phyloP scores from a whole-genome alignment of 35 echinoderm and acorn worm species.

The Anneissia japonica region DNA sequence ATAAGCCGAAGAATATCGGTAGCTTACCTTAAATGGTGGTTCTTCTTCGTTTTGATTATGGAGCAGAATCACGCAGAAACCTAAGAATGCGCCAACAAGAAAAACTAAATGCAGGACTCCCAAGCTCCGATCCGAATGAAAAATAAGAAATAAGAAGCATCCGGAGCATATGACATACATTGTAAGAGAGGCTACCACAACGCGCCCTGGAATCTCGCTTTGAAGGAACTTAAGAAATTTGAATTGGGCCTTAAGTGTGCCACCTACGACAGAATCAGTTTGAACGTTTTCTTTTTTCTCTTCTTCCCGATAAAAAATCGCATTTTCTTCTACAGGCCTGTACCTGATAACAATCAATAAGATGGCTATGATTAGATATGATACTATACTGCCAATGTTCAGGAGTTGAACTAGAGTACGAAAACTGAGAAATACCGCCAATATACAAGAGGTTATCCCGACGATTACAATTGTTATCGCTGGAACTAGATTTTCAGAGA shows the following conservation, averaged over 20 bases:
- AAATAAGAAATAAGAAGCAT: background rate
- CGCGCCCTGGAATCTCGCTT: background rate
- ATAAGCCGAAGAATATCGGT: too few relatives aligned
- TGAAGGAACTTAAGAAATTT: background rate
- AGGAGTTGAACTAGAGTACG: conserved; percentile 87
- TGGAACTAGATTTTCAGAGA: conserved; percentile 50
- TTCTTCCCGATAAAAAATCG: background rate
- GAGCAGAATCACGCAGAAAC: background rate
- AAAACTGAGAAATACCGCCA: conserved; percentile 69
- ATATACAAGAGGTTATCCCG: conserved; percentile 53
- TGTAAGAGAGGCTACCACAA: background rate
- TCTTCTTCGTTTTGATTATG: background rate
- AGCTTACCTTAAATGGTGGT: background rate
- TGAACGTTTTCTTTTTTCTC: too few relatives aligned
- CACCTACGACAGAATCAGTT: background rate
- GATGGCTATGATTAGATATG: conserved; percentile 70
- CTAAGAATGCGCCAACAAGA: background rate
- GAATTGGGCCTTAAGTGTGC: background rate
- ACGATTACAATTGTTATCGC: conserved; percentile 28
- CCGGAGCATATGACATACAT: background rate
- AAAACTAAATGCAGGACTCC: background rate
- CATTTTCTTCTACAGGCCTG: conserved; percentile 45
- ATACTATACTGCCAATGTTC: conserved; percentile 83
- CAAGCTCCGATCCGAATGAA: background rate
- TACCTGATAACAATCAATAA: conserved; percentile 77